Percentiles rank a stretch among this genome's conserved stretches.
These are phyloP conservation scores for Kuschelorhynchus macadamiae DNA, from an alignment of 2,888 invertebrate genomes.

Conservation along the genomic window DNA sequence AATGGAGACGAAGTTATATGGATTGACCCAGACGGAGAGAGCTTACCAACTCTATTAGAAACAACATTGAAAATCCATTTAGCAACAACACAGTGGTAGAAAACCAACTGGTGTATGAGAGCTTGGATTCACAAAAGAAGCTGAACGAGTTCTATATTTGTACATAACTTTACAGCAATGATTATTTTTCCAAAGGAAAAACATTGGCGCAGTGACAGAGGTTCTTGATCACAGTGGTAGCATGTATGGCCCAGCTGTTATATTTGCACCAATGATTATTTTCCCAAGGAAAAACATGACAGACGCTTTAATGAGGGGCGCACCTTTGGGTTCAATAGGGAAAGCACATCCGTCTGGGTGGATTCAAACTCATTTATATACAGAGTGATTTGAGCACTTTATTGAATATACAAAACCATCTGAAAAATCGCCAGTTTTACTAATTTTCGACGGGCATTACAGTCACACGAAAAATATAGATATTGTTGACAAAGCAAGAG, in stretches of 20 bases:
- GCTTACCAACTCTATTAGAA: too few relatives aligned
- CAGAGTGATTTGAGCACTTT: conserved; percentile 8
- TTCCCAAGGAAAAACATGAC: conserved; percentile 12
- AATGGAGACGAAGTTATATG: too few relatives aligned
- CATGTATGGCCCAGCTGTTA: conserved; percentile 1
- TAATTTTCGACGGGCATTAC: conserved; percentile 14
- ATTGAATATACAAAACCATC: neutral
- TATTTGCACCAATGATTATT: conserved; percentile 16
- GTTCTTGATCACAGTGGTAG: conserved; percentile 13
- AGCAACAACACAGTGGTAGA: too few relatives aligned
- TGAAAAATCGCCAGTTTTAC: neutral
- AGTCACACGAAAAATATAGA: neutral
- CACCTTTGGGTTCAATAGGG: conserved; percentile 13
- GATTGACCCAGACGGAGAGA: too few relatives aligned
- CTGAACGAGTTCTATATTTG: too few relatives aligned
- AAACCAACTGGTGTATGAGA: too few relatives aligned
- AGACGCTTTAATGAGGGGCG: conserved; percentile 2
- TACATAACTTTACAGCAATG: too few relatives aligned
- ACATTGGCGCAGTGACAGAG: conserved; percentile 12
- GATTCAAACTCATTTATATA: conserved; percentile 18
- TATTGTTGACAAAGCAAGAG: neutral
- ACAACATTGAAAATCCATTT: too few relatives aligned
- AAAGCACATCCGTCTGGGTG: conserved; percentile 11
- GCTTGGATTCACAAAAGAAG: too few relatives aligned
- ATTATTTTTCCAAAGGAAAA: too few relatives aligned